phyloP scores from a whole-genome alignment of 1,140 invertebrate species.

The Drosophila subobscura region DNA sequence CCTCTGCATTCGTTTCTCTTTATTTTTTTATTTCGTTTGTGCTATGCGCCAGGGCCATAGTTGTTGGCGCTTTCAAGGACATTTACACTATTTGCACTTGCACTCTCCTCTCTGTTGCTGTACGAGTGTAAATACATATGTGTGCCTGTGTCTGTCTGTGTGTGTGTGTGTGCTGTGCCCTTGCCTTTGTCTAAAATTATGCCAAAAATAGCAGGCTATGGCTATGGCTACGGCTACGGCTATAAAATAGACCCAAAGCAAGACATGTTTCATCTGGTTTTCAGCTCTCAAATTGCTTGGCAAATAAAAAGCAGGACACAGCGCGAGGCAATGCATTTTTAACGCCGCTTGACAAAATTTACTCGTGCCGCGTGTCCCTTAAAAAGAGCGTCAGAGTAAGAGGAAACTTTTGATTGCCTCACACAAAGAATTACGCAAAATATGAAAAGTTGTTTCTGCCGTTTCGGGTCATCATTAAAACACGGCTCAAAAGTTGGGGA shows the following conservation, averaged over 20 bases:
- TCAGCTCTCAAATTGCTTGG: constrained; percentile 51
- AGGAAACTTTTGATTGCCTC: constrained; percentile 50
- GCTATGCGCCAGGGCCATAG: constrained; percentile 59
- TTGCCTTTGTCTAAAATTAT: constrained; percentile 65
- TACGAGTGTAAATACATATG: no score
- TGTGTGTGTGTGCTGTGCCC: constrained; percentile 45
- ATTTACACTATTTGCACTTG: constrained; percentile 73
- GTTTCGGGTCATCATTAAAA: constrained; percentile 32
- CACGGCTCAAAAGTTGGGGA: constrained; percentile 9
- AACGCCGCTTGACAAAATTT: constrained; percentile 56
- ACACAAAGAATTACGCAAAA: no score
- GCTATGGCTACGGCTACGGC: constrained; percentile 31
- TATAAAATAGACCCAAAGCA: constrained; percentile 19
- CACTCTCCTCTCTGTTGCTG: constrained; percentile 33
- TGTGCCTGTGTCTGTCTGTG: constrained; percentile 21
- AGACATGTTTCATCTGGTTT: constrained; percentile 34
- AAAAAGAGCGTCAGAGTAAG: neutral
- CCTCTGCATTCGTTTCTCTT: constrained; percentile 5
- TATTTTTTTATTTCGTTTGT: constrained; percentile 5
- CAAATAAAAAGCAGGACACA: constrained; percentile 59
- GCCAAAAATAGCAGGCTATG: constrained; percentile 22
- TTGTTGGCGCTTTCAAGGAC: constrained; percentile 75
- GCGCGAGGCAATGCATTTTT: constrained; percentile 42
- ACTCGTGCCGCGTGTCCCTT: neutral
- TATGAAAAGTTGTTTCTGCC: constrained; percentile 15